A percentile compares a stretch with the other conserved stretches of the same genome.
These are phyloP conservation scores for Bombus turneri DNA, from an alignment of 1,140 invertebrate species.

Conservation along the genomic window DNA sequence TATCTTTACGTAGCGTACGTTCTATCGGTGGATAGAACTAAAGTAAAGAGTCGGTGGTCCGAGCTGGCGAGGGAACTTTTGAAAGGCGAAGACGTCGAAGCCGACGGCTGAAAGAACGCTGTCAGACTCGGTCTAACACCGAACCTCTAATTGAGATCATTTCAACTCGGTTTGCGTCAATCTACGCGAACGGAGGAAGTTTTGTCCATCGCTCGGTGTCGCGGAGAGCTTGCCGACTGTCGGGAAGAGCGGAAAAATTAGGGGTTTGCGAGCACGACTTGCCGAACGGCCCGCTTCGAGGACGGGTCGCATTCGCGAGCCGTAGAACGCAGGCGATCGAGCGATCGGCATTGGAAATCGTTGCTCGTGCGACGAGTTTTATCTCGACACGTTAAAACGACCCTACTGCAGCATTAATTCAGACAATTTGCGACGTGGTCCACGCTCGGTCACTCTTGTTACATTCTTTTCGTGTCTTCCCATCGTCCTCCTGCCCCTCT, in stretches of 20 bases:
- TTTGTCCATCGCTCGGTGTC: constrained; percentile 61
- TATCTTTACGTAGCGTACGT: rapidly evolving
- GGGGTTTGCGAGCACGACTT: too few species aligned
- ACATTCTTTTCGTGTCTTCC: constrained; percentile 44
- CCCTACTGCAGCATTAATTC: constrained; percentile 77
- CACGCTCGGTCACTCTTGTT: constrained; percentile 48
- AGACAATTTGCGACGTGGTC: constrained; percentile 77
- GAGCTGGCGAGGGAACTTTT: background rate
- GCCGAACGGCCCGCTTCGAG: background rate
- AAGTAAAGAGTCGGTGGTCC: background rate
- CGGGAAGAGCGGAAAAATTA: background rate
- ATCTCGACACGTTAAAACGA: constrained; percentile 70
- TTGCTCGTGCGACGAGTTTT: constrained; percentile 63
- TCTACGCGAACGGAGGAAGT: constrained; percentile 67
- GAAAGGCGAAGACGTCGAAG: constrained; percentile 35
- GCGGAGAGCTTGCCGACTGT: background rate
- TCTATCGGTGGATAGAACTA: rapidly evolving
- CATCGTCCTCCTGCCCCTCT: constrained; percentile 10
- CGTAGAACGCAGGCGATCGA: background rate
- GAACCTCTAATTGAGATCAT: constrained; percentile 74
- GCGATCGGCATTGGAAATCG: background rate
- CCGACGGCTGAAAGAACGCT: constrained; percentile 46
- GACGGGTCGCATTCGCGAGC: background rate
- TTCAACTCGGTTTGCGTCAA: constrained; percentile 73
- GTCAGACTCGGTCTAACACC: constrained; percentile 37